Percentiles rank a stretch among this genome's conserved stretches.
Conservation (phyloP, 2,888 invertebrate species). For the Lasioglossum vierecki region DNA sequence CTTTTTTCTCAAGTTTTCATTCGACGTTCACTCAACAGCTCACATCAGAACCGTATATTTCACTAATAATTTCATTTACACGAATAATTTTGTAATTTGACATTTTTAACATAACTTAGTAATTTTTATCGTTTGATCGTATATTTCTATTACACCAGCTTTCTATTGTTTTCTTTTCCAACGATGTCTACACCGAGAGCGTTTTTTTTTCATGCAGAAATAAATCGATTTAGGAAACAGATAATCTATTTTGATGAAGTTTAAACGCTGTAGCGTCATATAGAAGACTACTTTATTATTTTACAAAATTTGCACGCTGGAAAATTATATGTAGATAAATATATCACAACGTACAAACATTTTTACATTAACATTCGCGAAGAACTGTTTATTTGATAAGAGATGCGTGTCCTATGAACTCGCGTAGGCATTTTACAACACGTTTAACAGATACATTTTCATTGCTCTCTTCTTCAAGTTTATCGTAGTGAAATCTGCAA, state of each 20-base stretch:
- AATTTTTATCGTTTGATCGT: slow-evolving; percentile 33
- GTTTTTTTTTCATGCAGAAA: not conserved
- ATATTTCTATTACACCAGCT: not conserved
- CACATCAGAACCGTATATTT: not conserved
- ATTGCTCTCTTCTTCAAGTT: not conserved
- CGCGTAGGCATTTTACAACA: not conserved
- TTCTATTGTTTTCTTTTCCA: slow-evolving; percentile 30
- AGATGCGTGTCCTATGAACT: not conserved
- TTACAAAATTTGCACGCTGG: not conserved
- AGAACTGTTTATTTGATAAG: not conserved
- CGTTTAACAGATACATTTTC: not conserved
- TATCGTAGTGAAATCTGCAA: slow-evolving; percentile 20
- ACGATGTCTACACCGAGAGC: not conserved
- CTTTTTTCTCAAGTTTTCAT: not conserved
- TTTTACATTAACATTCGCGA: not conserved
- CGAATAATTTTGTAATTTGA: slow-evolving; percentile 36
- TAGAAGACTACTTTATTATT: not conserved
- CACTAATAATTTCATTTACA: not conserved
- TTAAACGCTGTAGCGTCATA: not conserved
- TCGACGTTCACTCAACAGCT: not conserved
- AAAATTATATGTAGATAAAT: not conserved
- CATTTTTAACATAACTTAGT: not conserved
- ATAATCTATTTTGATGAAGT: not conserved
- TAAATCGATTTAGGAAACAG: not conserved
- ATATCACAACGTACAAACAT: not conserved